These are phyloP conservation scores for Denticeps clupeoides DNA, from an alignment of 2,797 vertebrate genomes.

Conservation along the genomic window DNA sequence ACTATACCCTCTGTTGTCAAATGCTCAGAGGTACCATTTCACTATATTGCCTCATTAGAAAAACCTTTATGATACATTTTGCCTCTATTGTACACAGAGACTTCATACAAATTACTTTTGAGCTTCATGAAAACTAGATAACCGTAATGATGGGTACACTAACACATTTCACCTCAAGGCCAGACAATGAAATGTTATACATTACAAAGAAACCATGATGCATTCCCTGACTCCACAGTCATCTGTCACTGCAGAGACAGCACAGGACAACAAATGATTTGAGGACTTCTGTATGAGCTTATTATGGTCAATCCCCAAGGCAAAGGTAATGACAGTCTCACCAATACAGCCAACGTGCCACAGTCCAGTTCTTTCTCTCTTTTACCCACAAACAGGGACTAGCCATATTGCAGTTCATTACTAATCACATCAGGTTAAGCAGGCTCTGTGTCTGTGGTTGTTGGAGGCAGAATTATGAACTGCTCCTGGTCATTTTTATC, in stretches of 20 bases:
- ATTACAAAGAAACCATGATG: too few species aligned
- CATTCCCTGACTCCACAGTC: neutral
- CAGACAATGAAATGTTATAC: too few species aligned
- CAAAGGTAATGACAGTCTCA: constrained; percentile 54
- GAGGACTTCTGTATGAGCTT: constrained; percentile 41
- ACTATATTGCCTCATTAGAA: too few species aligned
- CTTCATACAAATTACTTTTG: too few species aligned
- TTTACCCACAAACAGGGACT: too few species aligned
- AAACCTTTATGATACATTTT: too few species aligned
- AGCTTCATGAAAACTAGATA: too few species aligned
- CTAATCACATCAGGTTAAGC: neutral
- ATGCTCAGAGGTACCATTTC: too few species aligned
- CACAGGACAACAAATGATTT: constrained; percentile 37
- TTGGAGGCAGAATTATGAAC: neutral
- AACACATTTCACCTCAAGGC: neutral
- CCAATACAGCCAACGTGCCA: constrained; percentile 35
- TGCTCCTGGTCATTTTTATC: neutral
- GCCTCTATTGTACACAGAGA: too few species aligned
- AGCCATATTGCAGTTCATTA: neutral
- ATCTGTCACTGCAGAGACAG: neutral
- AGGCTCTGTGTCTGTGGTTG: neutral
- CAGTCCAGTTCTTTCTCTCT: neutral
- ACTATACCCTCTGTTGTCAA: too few species aligned
- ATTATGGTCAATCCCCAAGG: constrained; percentile 46
- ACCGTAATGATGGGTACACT: too few species aligned